Base-by-base conservation (phyloP, 2,888 invertebrate species). In the Pseudococcus longispinus region DNA sequence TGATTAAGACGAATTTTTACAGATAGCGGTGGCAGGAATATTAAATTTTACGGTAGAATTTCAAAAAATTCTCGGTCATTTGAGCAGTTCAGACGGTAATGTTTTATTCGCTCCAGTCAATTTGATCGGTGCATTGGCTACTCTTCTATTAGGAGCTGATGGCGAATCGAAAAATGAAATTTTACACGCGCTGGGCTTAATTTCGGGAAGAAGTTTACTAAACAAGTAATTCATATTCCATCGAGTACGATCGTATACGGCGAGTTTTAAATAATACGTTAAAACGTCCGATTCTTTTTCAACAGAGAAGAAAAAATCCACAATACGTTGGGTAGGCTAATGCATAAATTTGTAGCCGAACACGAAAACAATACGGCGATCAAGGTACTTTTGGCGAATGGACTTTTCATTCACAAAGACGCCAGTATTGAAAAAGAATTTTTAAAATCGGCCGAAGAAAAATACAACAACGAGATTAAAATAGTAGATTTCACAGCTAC, bases 401-500 rank as follows among this genome's bases (percentile, higher is more conserved):
- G 89, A 4, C 80, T 89, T 26, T 89, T 89, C 83, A 29, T 89
- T 23, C 88, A 89, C 32, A 77, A 88, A 26, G 87, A 85, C 20
- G 87, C 87, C 29, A 60, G 32, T 15, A 82, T 89, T 8, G 83
- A 46, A n/a, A 83, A 88, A 44, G 29, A 84, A 13, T 89, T 88
- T 87, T 85, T 85, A 80, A 87, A 87, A 15, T 85, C 84, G 9
- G 88, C 89, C 2, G 51, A 85, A 77, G 87, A 87, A 0, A 70
- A 88, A 15, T 89, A 89, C 87, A 70, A 87, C 4, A 88, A 88
- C 32, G 88, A 89, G 46, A 82, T 89, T 15, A 60, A 88, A 9
- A 74, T 46, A 18, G 86, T 89, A 0, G 85, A 89, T 87, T 89
- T 89, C 87, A 83, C 32, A 44, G 65, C 46, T 15, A 20, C 60